Conservation (phyloP, 2,797 vertebrate species). For the Pseudomugil gertrudae region DNA sequence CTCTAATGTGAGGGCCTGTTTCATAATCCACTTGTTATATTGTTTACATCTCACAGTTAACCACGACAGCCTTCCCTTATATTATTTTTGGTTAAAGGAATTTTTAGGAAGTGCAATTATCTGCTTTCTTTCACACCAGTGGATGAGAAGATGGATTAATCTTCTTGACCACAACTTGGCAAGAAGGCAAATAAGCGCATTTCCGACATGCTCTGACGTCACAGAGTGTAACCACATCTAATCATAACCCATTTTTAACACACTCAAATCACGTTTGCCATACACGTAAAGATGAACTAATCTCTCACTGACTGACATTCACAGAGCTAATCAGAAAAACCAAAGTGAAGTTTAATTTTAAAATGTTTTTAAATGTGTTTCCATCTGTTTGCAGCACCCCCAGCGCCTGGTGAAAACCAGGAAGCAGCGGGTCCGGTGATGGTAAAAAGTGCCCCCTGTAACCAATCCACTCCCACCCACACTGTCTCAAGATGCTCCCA, state of each 20-base stretch:
- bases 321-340: background rate
- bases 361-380: background rate
- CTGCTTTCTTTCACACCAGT: background rate
- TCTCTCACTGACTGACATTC: background rate
- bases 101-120: constrained; percentile 4
- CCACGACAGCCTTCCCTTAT: constrained; percentile 15
- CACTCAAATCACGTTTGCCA: background rate
- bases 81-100: background rate
- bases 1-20: background rate
- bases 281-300: background rate
- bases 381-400: constrained; percentile 30
- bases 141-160: background rate
- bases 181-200: background rate
- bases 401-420: background rate
- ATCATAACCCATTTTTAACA: constrained; percentile 22
- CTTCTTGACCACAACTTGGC: background rate
- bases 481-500: background rate
- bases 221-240: constrained; percentile 23
- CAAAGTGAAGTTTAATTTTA: background rate
- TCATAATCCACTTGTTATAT: background rate
- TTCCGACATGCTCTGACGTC: background rate
- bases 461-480: background rate
- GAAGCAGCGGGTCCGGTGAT: background rate
- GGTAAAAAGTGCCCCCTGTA: background rate
- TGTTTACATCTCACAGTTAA: constrained; percentile 7